Evolutionary conservation across 2,888 invertebrate genomes (phyloP).

Genomic region (Philopedon plagiatum): DNA sequence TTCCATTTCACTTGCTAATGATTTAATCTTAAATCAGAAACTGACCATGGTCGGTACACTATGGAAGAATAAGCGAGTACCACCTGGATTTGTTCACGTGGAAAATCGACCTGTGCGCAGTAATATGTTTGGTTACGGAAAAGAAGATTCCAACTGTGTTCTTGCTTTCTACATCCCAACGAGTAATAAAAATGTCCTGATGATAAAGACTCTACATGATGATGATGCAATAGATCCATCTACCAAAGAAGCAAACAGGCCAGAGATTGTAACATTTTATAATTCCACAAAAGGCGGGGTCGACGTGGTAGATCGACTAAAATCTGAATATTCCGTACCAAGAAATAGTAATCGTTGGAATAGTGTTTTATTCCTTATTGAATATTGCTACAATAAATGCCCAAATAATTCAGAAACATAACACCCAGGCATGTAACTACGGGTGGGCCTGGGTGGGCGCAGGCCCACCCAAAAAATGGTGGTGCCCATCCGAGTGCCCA

Average conservation of each 20-base stretch:
- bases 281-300: too few species aligned
- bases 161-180: conserved; percentile 48
- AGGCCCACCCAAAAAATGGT: too few species aligned
- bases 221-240: conserved; percentile 30
- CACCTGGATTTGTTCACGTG: conserved; percentile 20
- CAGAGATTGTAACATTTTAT: conserved; percentile 20
- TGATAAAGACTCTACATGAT: conserved; percentile 49
- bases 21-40: conserved; percentile 38
- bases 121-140: conserved; percentile 50
- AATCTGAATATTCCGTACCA: conserved; percentile 25
- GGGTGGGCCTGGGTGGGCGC: too few species aligned
- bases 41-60: conserved; percentile 56
- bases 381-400: conserved; percentile 8
- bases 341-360: conserved; percentile 3
- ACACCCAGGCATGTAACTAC: too few species aligned
- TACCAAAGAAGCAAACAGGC: background rate
- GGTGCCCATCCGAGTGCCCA: too few species aligned
- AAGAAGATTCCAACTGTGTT: conserved; percentile 44
- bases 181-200: conserved; percentile 51
- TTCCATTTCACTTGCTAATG: conserved; percentile 40
- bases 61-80: conserved; percentile 54
- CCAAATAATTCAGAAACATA: background rate
- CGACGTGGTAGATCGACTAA: conserved; percentile 24
- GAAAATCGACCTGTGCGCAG: conserved; percentile 12
- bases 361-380: background rate